Base-by-base conservation (phyloP, 2,797 vertebrate genomes). In the Bucorvus abyssinicus region DNA sequence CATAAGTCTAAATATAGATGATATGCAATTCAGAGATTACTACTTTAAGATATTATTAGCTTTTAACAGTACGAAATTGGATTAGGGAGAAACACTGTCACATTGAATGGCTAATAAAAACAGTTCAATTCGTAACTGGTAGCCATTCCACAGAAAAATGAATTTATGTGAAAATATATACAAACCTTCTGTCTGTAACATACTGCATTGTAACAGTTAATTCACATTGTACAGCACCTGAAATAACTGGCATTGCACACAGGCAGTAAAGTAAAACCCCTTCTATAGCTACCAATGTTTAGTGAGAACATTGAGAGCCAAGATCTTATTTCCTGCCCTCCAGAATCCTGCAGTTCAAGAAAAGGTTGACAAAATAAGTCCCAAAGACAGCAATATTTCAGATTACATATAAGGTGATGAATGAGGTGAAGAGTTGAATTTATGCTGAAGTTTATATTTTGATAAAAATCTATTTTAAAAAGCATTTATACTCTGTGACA, bases 391-490 rank as follows among this genome's bases (percentile, higher is more conserved):
- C 30, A 67, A 14, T 92, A 92, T 69, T 95, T 95, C 92, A 92
- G 89, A 65, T 93, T 85, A 87, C 34, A 78, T 71, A 74, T 8
- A 82, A 70, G 57, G 78, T 94, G 91, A 94, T 94, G 61, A 94
- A 94, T 78, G 86, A 94, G 77, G 71, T 70, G 56, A 84, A 90
- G 45, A 93, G 76, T 14, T 89, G 59, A 92, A 90, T 86, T 90
- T 84, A 93, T 91, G 83, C 45, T 77, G 23, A 95, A 94, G 81
- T 94, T 95, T 73, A 77, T 95, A 75, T 94, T 96, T 95, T 95
- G 91, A 96, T 87, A 90, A 94, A 92, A 88, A 85, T 87, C 77
- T 97, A 94, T 97, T 96, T 96, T 90, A 73, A 84, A 95, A 94
- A 61, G 68, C 55, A 89, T 92, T 94, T 91, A 63, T 87, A 68